These are phyloP conservation scores for Cheilosia vulpina DNA, from an alignment of 2,888 invertebrate genomes.

Conservation along the genomic window DNA sequence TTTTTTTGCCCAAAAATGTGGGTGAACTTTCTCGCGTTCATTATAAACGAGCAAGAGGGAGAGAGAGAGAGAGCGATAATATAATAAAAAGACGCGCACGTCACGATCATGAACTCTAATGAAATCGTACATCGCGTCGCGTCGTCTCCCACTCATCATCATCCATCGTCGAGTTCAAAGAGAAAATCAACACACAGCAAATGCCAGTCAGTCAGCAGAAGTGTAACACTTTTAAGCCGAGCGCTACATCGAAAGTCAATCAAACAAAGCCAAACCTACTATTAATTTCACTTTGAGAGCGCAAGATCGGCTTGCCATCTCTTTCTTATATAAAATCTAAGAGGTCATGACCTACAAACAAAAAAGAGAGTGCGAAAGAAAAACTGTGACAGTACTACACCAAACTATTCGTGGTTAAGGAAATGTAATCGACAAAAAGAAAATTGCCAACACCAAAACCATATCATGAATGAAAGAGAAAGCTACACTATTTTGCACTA, in stretches of 20 bases:
- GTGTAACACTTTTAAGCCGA: conserved; percentile 66
- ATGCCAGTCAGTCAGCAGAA: conserved; percentile 39
- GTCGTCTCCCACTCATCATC: conserved; percentile 60
- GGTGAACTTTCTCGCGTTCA: conserved; percentile 81
- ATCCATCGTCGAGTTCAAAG: conserved; percentile 37
- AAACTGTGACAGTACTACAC: conserved; percentile 34
- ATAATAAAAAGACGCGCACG: conserved; percentile 46
- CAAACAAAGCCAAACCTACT: conserved; percentile 47
- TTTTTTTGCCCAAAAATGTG: conserved; percentile 76
- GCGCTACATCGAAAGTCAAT: conserved; percentile 68
- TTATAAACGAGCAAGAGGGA: neutral
- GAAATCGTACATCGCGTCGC: conserved; percentile 52
- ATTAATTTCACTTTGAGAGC: conserved; percentile 71
- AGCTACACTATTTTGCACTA: conserved; percentile 55
- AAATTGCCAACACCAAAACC: conserved; percentile 44
- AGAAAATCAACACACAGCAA: conserved; percentile 50
- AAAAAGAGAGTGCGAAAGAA: conserved; percentile 72
- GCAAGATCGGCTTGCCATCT: conserved; percentile 43
- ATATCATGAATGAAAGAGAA: conserved; percentile 69
- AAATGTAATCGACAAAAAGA: conserved; percentile 35
- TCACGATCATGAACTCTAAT: conserved; percentile 75
- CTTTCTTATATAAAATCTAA: conserved; percentile 57
- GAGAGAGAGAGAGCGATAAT: neutral
- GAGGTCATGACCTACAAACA: conserved; percentile 83
- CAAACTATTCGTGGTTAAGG: conserved; percentile 43